Conservation (phyloP, 2,797 vertebrate species). For the Sylvilagus floridanus region DNA sequence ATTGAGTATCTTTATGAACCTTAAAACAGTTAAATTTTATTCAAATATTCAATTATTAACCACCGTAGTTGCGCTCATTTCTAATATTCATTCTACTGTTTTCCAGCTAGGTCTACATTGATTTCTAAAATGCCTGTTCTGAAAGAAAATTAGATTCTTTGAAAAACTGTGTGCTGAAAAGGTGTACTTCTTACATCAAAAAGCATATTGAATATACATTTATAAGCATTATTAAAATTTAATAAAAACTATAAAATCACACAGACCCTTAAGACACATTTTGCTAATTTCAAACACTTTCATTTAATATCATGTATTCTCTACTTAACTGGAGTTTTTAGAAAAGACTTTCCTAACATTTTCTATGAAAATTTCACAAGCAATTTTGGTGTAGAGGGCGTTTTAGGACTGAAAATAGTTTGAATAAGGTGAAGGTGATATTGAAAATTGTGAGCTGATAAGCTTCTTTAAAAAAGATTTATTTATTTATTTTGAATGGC, state of each 20-base stretch:
- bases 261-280: background rate
- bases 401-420: conserved; percentile 11
- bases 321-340: background rate
- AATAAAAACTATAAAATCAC: background rate
- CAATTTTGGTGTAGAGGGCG: background rate
- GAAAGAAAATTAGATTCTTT: conserved; percentile 62
- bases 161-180: conserved; percentile 51
- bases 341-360: background rate
- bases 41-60: conserved; percentile 57
- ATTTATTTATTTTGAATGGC: background rate
- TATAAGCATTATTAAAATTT: background rate
- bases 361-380: background rate
- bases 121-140: background rate
- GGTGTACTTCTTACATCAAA: background rate
- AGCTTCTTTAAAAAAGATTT: too few relatives aligned
- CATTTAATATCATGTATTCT: background rate
- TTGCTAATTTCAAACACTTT: conserved; percentile 17
- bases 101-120: background rate
- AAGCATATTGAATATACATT: background rate
- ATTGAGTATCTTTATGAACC: background rate
- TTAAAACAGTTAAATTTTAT: background rate
- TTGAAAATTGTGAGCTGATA: background rate
- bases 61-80: background rate
- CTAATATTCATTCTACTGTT: background rate
- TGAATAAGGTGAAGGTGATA: background rate